Percentiles rank a stretch among this genome's conserved stretches.
These are phyloP conservation scores for Temnothorax curvispinosus DNA, from an alignment of 1,140 invertebrate genomes.

Conservation along the genomic window DNA sequence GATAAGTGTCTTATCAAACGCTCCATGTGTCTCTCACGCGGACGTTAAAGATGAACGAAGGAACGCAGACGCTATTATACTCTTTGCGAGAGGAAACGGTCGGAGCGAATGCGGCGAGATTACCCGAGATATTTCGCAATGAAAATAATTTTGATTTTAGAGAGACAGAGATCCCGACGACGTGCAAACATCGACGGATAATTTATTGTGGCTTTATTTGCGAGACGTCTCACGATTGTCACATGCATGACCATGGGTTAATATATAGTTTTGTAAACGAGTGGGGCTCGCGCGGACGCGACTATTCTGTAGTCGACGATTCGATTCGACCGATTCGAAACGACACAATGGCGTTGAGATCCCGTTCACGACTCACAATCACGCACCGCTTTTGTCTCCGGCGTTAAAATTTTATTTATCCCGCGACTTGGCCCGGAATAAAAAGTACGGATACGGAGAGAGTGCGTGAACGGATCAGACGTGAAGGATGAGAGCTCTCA, in stretches of 20 bases:
- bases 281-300: not conserved
- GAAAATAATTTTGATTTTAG: conserved; percentile 8
- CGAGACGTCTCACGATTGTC: conserved; percentile 18
- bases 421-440: conserved; percentile 19
- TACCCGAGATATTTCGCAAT: not conserved
- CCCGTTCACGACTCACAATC: not conserved
- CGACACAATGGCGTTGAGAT: conserved; percentile 27
- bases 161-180: too few species aligned
- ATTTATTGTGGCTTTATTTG: conserved; percentile 16
- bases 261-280: conserved; percentile 12
- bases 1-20: conserved; percentile 54
- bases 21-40: not conserved
- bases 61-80: not conserved
- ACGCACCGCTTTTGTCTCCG: conserved; percentile 23
- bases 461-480: conserved; percentile 40
- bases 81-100: not conserved
- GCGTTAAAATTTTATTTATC: conserved; percentile 43
- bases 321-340: not conserved
- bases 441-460: conserved; percentile 21
- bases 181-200: not conserved
- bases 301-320: conserved; percentile 3
- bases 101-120: too few species aligned
- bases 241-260: not conserved
- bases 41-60: conserved; percentile 19
- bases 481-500: conserved; percentile 44